Evolutionary conservation across 2,113 vertebrate genomes (phyloP), one percentile per base, ranked within the genome.

Genomic region (Thunnus maccoyii): DNA sequence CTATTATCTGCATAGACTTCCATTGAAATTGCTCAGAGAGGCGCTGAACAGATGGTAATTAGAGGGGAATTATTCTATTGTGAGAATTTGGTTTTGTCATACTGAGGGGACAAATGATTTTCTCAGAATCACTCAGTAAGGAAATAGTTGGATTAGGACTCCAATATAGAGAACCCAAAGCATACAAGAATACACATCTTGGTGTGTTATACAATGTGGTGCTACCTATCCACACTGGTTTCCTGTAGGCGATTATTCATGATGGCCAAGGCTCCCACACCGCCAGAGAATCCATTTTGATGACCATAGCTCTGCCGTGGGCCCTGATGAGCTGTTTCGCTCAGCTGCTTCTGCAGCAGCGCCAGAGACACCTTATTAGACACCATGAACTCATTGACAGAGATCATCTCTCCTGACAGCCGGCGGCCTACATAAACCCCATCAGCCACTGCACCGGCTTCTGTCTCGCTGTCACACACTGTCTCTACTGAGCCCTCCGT

Each of bases 181-280:
- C 56, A 69, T 57, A 71, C 15, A 63, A 48, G n/a, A 50, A 60
- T 17, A 44, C 25, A 32, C 5, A 44, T 65, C 36, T n/a, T 22
- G 22, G 22, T 11, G 7, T n/a, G 27, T 44, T 66, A 12, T 27
- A 56, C 12, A 27, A 7, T 64, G 12, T 30, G 17, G 18, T 72
- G 84, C 92, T 94, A 95, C 86, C 94, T 93, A 66, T 95, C 94
- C 14, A 92, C 90, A 68, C 94, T 96, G 60, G 95, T 96, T 83
- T 96, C 95, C 89, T 95, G 95, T 16, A 95, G 90, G 27, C 95
- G 93, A 64, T 95, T 95, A 83, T 95, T 95, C 95, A 96, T 96
- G 52, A 96, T 91, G 32, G 92, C 95, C 52, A 96, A 88, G n/a
- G 95, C 94, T 2, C 95, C 95, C 15, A 96, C 94, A 0, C 94